Evolutionary conservation across 2,113 vertebrate species (phyloP).

Genomic region (Myotis brandtii): DNA sequence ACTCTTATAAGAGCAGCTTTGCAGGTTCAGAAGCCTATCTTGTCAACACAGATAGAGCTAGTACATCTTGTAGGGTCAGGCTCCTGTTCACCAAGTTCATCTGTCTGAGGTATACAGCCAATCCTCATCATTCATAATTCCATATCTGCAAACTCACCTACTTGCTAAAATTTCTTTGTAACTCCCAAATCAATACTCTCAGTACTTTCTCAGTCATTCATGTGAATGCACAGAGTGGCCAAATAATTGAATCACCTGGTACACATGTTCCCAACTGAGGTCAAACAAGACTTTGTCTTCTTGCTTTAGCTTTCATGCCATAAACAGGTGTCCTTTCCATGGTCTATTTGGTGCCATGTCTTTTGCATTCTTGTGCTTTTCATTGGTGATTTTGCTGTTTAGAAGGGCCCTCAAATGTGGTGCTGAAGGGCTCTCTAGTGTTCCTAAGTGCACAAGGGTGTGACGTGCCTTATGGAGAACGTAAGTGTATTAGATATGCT

Average conservation of each 20-base stretch:
- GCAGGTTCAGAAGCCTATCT: background rate
- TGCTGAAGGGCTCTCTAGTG: background rate
- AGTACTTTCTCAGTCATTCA: background rate
- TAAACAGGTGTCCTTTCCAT: background rate
- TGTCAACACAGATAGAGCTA: background rate
- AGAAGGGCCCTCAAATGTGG: background rate
- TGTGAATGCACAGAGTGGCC: no score
- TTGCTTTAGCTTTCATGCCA: background rate
- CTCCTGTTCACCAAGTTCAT: background rate
- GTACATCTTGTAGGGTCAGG: background rate
- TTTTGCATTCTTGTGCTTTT: background rate
- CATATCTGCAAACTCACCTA: background rate
- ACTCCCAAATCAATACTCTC: background rate
- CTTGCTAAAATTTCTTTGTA: background rate
- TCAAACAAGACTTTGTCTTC: background rate
- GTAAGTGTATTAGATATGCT: background rate
- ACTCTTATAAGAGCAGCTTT: background rate
- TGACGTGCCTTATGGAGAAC: background rate
- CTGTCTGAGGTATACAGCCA: background rate
- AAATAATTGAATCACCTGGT: background rate
- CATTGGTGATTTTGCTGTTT: background rate
- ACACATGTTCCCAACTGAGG: background rate
- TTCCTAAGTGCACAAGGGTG: background rate
- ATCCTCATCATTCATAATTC: background rate
- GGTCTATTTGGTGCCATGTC: background rate